A percentile compares a stretch with the other conserved stretches of the same genome.
Evolutionary conservation across 1,140 invertebrate genomes (phyloP).

Genomic region (Orchestia grillus): DNA sequence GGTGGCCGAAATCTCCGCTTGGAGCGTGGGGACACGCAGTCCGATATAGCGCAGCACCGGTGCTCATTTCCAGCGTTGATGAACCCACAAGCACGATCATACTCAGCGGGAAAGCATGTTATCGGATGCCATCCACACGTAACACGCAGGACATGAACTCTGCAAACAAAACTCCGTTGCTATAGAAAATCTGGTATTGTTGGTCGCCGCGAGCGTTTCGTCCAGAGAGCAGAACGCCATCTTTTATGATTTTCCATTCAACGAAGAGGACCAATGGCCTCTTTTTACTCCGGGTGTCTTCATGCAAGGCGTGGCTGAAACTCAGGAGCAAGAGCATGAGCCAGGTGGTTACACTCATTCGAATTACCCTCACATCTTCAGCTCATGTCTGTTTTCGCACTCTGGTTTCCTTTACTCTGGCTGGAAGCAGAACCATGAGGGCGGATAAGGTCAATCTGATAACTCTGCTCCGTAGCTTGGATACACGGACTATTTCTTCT

Average conservation of each 20-base stretch:
- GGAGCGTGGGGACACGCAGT: background rate
- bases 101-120: background rate
- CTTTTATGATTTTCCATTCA: background rate
- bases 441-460: background rate
- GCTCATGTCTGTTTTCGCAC: background rate
- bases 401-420: background rate
- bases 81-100: background rate
- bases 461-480: background rate
- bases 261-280: background rate
- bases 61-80: background rate
- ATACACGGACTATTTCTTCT: background rate
- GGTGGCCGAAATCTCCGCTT: background rate
- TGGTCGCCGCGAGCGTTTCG: background rate
- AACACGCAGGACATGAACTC: background rate
- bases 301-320: background rate
- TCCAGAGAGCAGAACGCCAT: background rate
- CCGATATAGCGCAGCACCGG: background rate
- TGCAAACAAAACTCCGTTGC: background rate
- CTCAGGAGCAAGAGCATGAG: background rate
- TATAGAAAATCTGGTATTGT: background rate
- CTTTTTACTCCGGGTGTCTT: background rate
- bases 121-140: background rate
- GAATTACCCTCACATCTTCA: background rate
- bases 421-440: background rate
- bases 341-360: background rate